Base-by-base conservation (phyloP, 2,888 invertebrate genomes). In the Agrotis puta region DNA sequence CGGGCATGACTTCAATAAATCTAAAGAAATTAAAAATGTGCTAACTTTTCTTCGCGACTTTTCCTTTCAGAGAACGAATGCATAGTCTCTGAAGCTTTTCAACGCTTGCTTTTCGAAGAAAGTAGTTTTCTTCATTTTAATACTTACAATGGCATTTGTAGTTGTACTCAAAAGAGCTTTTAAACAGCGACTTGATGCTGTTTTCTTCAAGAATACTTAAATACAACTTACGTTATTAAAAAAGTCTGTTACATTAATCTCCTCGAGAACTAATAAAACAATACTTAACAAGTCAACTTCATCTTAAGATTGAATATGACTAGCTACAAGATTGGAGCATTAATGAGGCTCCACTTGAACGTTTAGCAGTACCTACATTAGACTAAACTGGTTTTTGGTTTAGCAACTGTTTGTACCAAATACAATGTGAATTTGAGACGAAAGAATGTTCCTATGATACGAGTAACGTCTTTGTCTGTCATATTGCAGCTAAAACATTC, bases 311-410 rank as follows among this genome's bases (percentile, higher is more conserved):
- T 24, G 43, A 27, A 58, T 58, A 58, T 53, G 43, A 24, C 27
- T 20, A 24, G 53, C 22, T 24, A 33, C 51, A 18, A 64, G 53
- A 64, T 74, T 63, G 20, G 18, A 48, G 20, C 48, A 63, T 58
- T 62, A 59, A 63, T 53, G 53, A 70, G 58, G 39, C n/a, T 54
- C 33, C 20, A 20, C 53, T 63, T 53, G 43, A 24, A 57, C 22
- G 61, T 75, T 56, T 5, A 51, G 39, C 11, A 33, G 62, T 50
- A 50, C 24, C 24, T 57, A 27, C 27, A 24, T 74, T 66, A 67
- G 14, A 24, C 39, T n/a, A 57, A 70, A 74, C 70, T 70, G 77
- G 63, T 70, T 58, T 75, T 74, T 24, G 33, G 20, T 76, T 50
- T 45, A 63, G 63, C 43, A 76, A 33, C 24, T 61, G 68, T 75